These are phyloP conservation scores for Natrix natrix DNA, from an alignment of 2,797 vertebrate genomes.

Conservation along the genomic window DNA sequence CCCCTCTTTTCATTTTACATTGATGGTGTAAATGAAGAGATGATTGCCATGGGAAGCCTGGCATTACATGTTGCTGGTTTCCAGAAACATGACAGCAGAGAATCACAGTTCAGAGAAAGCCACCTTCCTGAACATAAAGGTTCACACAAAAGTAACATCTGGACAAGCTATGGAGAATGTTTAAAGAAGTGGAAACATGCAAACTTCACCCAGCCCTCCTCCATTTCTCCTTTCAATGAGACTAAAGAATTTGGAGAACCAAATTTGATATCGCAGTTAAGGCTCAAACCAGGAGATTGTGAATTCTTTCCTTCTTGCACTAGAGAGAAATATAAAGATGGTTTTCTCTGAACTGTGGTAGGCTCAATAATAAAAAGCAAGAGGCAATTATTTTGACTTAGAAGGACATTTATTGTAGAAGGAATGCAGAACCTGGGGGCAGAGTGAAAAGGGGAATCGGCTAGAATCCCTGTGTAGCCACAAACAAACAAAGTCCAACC, in stretches of 20 bases:
- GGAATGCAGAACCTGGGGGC: not conserved
- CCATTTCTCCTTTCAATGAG: conserved; percentile 58
- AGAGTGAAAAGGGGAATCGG: not conserved
- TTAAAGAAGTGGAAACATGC: conserved; percentile 49
- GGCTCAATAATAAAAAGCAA: not conserved
- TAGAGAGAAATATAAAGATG: not conserved
- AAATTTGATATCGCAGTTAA: not conserved
- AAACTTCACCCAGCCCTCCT: conserved; percentile 46
- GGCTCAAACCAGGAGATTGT: not conserved
- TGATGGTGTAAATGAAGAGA: not conserved
- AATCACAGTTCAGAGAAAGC: not conserved
- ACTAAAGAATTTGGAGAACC: conserved; percentile 60
- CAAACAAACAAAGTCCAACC: not conserved
- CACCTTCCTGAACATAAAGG: not conserved
- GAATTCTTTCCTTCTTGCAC: not conserved
- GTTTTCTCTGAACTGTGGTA: not conserved
- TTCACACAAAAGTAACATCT: not conserved
- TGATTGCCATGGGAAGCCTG: not conserved
- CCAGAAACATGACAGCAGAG: not conserved
- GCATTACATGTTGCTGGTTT: not conserved
- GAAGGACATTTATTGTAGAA: not conserved
- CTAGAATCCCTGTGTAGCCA: not conserved
- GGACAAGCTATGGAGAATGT: not conserved
- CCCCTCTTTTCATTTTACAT: not conserved
- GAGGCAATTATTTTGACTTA: not conserved